Evolutionary conservation across 2,113 vertebrate species (phyloP).

Genomic region (Tauraco erythrolophus): DNA sequence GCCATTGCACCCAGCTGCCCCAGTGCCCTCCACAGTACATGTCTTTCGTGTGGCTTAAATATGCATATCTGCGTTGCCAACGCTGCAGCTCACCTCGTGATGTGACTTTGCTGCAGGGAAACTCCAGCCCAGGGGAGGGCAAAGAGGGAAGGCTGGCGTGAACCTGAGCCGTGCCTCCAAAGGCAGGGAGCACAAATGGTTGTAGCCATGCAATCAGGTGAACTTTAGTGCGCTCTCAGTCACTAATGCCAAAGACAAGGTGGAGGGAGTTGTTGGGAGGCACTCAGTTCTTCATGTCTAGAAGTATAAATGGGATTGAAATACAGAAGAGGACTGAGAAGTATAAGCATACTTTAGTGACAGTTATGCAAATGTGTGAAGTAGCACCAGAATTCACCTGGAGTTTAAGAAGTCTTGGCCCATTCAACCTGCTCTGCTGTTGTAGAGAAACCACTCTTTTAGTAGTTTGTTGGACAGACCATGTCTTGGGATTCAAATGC

Average conservation of each 20-base stretch:
- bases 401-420: neutral
- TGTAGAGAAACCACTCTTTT: neutral
- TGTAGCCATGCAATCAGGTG: neutral
- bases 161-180: neutral
- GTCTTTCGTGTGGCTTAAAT: neutral
- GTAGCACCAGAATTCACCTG: neutral
- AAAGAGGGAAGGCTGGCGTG: neutral
- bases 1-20: neutral
- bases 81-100: fast-evolving
- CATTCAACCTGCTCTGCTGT: neutral
- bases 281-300: neutral
- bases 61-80: fast-evolving
- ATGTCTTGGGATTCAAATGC: neutral
- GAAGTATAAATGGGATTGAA: neutral
- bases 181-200: neutral
- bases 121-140: neutral
- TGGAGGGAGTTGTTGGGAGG: neutral
- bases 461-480: neutral
- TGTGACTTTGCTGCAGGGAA: neutral
- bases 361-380: neutral
- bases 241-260: neutral
- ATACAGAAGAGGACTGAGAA: neutral
- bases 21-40: fast-evolving
- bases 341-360: neutral
- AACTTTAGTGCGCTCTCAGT: neutral